Evolutionary conservation across 2,113 vertebrate genomes (phyloP).

Genomic region (Cololabis saira): DNA sequence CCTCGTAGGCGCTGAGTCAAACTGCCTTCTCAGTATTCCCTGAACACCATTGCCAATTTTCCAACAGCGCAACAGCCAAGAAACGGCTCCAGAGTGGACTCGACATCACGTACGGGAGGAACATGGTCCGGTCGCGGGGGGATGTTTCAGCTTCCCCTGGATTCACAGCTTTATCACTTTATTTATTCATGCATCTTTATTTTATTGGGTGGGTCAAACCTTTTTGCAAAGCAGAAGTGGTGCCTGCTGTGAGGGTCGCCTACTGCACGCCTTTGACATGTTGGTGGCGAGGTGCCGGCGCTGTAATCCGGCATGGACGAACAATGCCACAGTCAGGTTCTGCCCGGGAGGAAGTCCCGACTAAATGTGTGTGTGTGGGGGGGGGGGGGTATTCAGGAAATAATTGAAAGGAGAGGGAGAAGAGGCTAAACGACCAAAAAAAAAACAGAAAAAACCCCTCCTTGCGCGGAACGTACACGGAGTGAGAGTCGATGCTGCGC

Average conservation of each 20-base stretch:
- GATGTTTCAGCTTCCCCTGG: constrained; percentile 35
- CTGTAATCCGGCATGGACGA: constrained; percentile 67
- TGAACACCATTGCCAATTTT: not conserved
- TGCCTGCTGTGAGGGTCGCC: constrained; percentile 35
- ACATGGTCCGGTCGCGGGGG: constrained; percentile 26
- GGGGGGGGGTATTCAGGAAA: constrained; percentile 36
- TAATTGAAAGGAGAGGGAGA: constrained; percentile 57
- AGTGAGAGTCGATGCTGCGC: constrained; percentile 49
- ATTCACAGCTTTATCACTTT: constrained; percentile 36
- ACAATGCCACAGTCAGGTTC: constrained; percentile 67
- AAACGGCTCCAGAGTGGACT: constrained; percentile 43
- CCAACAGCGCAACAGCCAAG: constrained; percentile 24
- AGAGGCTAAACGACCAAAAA: constrained; percentile 2
- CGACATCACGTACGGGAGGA: constrained; percentile 48
- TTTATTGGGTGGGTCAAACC: constrained; percentile 29
- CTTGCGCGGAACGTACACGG: constrained; percentile 54
- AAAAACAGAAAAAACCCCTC: not conserved
- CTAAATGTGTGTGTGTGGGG: constrained; percentile 31
- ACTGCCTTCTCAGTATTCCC: constrained; percentile 3
- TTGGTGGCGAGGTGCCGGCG: constrained; percentile 49
- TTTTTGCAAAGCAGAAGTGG: constrained; percentile 35
- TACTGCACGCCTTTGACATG: constrained; percentile 43
- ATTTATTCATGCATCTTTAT: constrained; percentile 31
- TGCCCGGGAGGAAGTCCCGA: constrained; percentile 57
- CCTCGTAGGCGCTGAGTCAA: constrained; percentile 1